Evolutionary conservation across 2,797 vertebrate species (phyloP).

Genomic region (Sphenopsis melanotis): DNA sequence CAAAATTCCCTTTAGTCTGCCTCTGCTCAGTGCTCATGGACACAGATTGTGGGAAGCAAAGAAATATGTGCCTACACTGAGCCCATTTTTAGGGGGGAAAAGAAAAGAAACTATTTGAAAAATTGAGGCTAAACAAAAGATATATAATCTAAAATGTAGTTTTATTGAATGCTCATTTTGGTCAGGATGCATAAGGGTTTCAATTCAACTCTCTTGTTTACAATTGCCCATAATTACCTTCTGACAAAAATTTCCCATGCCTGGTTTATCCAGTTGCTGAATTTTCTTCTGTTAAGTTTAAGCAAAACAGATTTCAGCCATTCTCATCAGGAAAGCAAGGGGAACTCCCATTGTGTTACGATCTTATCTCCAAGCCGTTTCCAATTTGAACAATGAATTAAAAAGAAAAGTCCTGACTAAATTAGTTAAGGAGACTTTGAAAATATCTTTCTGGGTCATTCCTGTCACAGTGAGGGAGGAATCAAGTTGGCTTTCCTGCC

Average conservation of each 20-base stretch:
- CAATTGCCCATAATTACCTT: background rate
- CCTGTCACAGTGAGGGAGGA: background rate
- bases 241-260: background rate
- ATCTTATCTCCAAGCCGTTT: background rate
- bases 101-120: background rate
- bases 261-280: background rate
- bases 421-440: background rate
- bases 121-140: background rate
- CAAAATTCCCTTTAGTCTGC: slow-evolving; percentile 10
- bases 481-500: background rate
- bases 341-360: background rate
- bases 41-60: background rate
- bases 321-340: background rate
- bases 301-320: background rate
- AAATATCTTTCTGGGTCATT: background rate
- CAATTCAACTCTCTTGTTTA: background rate
- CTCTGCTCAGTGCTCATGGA: background rate
- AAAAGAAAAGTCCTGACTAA: background rate
- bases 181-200: background rate
- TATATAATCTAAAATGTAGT: background rate
- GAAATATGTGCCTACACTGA: background rate
- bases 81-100: background rate
- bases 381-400: background rate
- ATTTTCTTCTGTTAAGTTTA: slow-evolving; percentile 1
- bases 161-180: background rate